Evolutionary conservation across 2,113 vertebrate genomes (phyloP).

Genomic region (Machaerirhynchus nigripectus): DNA sequence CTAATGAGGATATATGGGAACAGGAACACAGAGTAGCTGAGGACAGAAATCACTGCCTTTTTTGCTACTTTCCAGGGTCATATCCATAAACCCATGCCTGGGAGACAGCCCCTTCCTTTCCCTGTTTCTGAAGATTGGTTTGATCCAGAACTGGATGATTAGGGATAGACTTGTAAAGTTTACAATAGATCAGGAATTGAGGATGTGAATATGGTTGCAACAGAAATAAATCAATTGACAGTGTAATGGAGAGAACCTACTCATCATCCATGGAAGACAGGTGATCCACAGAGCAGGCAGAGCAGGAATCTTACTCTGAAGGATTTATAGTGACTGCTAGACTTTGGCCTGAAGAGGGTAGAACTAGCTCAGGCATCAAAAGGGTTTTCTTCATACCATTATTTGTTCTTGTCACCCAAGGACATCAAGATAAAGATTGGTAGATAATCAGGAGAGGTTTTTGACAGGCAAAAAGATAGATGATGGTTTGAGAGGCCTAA

Average conservation of each 20-base stretch:
- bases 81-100: neutral
- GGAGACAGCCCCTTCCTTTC: neutral
- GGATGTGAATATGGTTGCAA: neutral
- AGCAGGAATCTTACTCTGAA: neutral
- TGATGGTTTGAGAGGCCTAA: neutral
- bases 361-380: slow-evolving; percentile 10
- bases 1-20: neutral
- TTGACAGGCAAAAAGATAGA: slow-evolving; percentile 52
- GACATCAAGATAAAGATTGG: slow-evolving; percentile 37
- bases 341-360: neutral
- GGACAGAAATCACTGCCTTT: neutral
- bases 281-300: neutral
- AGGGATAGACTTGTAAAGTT: neutral
- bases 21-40: neutral
- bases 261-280: slow-evolving; percentile 23
- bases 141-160: neutral
- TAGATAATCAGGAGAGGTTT: slow-evolving; percentile 41
- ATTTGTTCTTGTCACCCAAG: neutral
- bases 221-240: slow-evolving; percentile 23
- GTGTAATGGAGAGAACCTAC: neutral
- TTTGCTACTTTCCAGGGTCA: neutral
- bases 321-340: slow-evolving; percentile 34
- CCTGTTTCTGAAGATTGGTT: neutral
- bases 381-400: neutral
- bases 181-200: neutral